Evolutionary conservation across 2,113 vertebrate genomes (phyloP), one percentile per base, ranked within the genome.

Genomic region (Colossoma macropomum): DNA sequence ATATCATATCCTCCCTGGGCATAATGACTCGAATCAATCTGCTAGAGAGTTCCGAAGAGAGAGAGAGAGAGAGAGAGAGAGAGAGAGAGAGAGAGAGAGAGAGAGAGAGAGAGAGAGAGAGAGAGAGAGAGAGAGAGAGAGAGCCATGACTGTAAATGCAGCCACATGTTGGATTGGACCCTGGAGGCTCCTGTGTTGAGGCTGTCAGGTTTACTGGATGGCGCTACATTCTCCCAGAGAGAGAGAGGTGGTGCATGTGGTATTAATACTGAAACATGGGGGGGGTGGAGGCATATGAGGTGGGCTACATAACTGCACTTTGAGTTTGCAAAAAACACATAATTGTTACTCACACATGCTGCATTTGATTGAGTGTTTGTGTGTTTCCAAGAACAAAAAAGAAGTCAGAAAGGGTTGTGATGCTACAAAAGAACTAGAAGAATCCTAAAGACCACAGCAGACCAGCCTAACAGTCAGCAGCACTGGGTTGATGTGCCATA

Each of bases 141-240:
- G 19, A n/a, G 45, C 16, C 38, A 30, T 28, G 66, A 19, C 82
- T 52, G 56, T 69, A 83, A 79, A 73, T 62, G 34, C 74, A 79
- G 80, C 83, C 86, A 87, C 83, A 87, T 87, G 80, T 82, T 78
- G 76, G 75, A 82, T 87, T 85, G 77, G 80, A 81, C 80, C 80
- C 77, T 69, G 65, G 56, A 85, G 76, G 80, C 76, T 70, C 80
- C 66, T 23, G 52, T 56, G 71, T 73, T 84, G n/a, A 38, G 62
- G 78, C 70, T 82, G 84, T 86, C 77, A 84, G 85, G 77, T 77
- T 84, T 77, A 83, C 72, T 80, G 75, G 75, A 87, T 85, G 74
- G 70, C 30, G 45, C 56, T 50, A 73, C 56, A 59, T 75, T 81
- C 80, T 75, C 62, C 77, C 82, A 74, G n/a, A 34, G 52, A 3